A percentile compares a stretch with the other conserved stretches of the same genome.
Evolutionary conservation across 2,113 vertebrate genomes (phyloP).

Genomic region (Morone chrysops): DNA sequence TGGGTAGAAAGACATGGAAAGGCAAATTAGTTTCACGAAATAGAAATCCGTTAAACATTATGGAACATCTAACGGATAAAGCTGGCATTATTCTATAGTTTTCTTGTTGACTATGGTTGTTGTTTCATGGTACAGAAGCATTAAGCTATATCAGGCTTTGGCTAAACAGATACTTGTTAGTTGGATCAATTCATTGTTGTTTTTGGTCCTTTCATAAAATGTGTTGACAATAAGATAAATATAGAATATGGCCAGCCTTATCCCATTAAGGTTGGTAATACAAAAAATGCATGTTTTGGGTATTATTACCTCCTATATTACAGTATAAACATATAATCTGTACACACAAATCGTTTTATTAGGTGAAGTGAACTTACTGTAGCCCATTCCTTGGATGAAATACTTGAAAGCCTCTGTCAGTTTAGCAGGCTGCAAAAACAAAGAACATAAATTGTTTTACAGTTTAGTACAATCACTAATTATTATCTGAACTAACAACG

Average conservation of each 20-base stretch:
- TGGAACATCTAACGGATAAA: neutral
- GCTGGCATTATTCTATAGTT: neutral
- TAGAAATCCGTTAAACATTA: neutral
- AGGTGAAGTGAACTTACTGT: constrained; percentile 83
- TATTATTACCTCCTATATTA: neutral
- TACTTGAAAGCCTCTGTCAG: constrained; percentile 97
- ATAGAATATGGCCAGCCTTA: neutral
- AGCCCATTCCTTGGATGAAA: constrained; percentile 98
- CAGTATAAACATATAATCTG: neutral
- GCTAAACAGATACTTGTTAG: neutral
- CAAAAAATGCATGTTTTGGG: neutral
- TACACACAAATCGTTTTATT: neutral
- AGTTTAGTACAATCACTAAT: neutral
- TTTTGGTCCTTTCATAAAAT: neutral
- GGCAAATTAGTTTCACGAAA: neutral
- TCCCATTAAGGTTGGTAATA: neutral
- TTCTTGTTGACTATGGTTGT: neutral
- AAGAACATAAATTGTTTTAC: constrained; percentile 4
- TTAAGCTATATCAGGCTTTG: neutral
- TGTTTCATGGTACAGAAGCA: neutral
- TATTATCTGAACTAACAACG: neutral
- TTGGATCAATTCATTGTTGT: neutral
- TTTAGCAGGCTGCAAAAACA: constrained; percentile 87
- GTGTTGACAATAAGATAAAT: neutral
- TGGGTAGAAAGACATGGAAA: constrained; percentile 16